phyloP scores from a whole-genome alignment of 1,140 invertebrate genomes.

The Amphibalanus amphitrite region DNA sequence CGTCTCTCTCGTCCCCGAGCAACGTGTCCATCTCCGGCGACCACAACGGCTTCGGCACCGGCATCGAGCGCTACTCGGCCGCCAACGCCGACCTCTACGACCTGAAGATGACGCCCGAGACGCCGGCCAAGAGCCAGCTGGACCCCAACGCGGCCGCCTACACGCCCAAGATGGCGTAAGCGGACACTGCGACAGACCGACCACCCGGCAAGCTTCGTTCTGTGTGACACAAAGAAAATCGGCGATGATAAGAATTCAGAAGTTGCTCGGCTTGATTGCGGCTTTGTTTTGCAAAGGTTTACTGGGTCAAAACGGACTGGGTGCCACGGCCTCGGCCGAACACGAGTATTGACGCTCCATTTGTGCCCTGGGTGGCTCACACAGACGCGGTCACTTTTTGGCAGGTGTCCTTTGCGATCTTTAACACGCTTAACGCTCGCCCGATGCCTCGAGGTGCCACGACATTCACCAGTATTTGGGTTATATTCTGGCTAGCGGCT shows the following conservation, averaged over 20 bases:
- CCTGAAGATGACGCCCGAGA: conserved; percentile 14
- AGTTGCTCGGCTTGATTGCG: no score
- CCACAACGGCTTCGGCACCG: conserved; percentile 16
- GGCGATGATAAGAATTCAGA: no score
- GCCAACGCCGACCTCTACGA: conserved; percentile 20
- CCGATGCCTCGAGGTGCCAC: neutral
- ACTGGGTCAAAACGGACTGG: no score
- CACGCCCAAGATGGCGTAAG: conserved; percentile 46
- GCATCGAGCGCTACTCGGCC: conserved; percentile 11
- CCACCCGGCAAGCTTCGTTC: no score
- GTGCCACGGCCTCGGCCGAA: no score
- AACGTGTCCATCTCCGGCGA: conserved; percentile 12
- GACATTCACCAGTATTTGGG: neutral
- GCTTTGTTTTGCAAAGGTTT: no score
- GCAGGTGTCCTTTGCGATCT: neutral
- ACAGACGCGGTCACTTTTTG: neutral
- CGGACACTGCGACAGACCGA: no score
- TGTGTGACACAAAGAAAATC: no score
- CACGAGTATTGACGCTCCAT: no score
- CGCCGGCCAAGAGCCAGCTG: conserved; percentile 26
- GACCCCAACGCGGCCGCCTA: conserved; percentile 85
- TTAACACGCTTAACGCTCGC: neutral
- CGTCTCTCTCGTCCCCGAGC: conserved; percentile 26
- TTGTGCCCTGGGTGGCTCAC: no score
- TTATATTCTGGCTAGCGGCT: neutral